Base-by-base conservation (phyloP, 1,140 invertebrate genomes). In the Pseudomyrmex pallidus region DNA sequence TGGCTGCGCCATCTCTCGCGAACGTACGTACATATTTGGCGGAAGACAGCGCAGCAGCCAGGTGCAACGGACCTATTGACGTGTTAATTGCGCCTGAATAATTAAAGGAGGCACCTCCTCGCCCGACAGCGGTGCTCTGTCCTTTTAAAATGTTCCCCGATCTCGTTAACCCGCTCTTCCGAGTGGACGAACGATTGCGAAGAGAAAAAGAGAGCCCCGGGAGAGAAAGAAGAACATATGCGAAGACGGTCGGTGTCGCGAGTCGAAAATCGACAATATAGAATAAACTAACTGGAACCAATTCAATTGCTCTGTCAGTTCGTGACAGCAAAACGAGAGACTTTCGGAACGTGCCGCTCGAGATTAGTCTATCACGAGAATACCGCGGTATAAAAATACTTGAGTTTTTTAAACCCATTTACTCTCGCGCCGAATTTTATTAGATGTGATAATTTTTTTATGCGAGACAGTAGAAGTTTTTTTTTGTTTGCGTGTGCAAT, bases 21-120 rank as follows among this genome's bases (percentile, higher is more conserved):
- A 85, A 85, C 73, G 73, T 85, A 74, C 74, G 73, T 83, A 90
- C 83, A 87, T 85, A 91, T 90, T 92, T 86, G 87, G 82, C 83
- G 86, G 84, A 91, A 91, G 90, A 92, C 88, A 89, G 91, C 87
- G 91, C 88, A 89, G 91, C 87, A 92, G 90, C 90, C 90, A 92
- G 91, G 88, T 92, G 91, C 91, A 89, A 88, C 87, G 90, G 89
- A 90, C 88, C 91, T 92, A 93, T 92, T 93, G 92, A 93, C 91
- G 91, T 89, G 91, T 93, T 93, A 93, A 93, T 93, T 93, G 92
- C 92, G 89, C 87, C 87, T 93, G 91, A 93, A 93, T 93, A 93
- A 93, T 93, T 92, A 89, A 93, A 90, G 85, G 87, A 63, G 73
- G 70, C 85, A 85, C 82, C 87, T 86, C 87, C 87, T 35, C 35